A percentile compares a stretch with the other conserved stretches of the same genome.
These are phyloP conservation scores for Trissoscelio sp. DNA, from an alignment of 2,888 invertebrate genomes.

Conservation along the genomic window DNA sequence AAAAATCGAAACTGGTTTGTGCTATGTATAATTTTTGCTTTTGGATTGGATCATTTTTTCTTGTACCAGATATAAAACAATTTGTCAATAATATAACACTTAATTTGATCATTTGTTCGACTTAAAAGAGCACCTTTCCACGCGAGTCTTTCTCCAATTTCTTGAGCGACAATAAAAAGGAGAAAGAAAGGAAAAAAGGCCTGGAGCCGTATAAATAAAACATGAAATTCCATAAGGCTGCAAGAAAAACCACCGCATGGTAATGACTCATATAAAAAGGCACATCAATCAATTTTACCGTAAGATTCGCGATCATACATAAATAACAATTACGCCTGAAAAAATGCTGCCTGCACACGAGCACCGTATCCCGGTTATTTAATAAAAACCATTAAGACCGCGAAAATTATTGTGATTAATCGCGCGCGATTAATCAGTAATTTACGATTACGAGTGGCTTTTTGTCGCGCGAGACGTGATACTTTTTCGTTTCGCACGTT, in stretches of 20 bases:
- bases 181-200: constrained; percentile 21
- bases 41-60: background rate
- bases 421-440: constrained; percentile 33
- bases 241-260: constrained; percentile 56
- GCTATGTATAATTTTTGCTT: constrained; percentile 42
- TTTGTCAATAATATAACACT: constrained; percentile 34
- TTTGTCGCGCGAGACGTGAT: constrained; percentile 8
- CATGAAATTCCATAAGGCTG: constrained; percentile 57
- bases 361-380: constrained; percentile 12
- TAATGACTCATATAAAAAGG: constrained; percentile 62
- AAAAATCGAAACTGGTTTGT: too few species aligned
- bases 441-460: background rate
- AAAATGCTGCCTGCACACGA: constrained; percentile 29
- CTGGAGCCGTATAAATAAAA: constrained; percentile 50
- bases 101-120: constrained; percentile 39
- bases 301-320: constrained; percentile 58
- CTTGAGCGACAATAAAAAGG: constrained; percentile 45
- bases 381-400: background rate
- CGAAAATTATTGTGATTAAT: constrained; percentile 39
- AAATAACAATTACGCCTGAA: constrained; percentile 56
- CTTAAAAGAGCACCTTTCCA: constrained; percentile 23
- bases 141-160: constrained; percentile 32
- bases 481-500: constrained; percentile 7
- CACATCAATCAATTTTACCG: constrained; percentile 63
- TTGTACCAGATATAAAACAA: constrained; percentile 19